Evolutionary conservation across 2,888 invertebrate species (phyloP).

Genomic region (Cheilosia impressa): DNA sequence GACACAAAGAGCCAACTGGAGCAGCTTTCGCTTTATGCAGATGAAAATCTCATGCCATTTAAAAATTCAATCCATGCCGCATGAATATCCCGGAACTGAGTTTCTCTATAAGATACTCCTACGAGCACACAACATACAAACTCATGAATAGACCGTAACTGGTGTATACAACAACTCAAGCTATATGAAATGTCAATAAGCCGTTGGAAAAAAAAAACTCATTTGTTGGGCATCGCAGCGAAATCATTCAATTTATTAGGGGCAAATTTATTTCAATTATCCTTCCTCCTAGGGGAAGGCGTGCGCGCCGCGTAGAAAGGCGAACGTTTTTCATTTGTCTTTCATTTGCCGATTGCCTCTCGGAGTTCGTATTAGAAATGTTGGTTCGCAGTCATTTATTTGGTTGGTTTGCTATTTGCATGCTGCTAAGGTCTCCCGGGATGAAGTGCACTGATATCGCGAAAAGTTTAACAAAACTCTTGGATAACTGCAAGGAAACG

Average conservation of each 20-base stretch:
- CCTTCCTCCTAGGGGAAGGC: constrained; percentile 22
- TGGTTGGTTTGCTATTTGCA: constrained; percentile 29
- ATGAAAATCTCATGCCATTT: constrained; percentile 59
- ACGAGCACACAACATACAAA: constrained; percentile 33
- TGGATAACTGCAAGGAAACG: constrained; percentile 56
- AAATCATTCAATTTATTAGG: constrained; percentile 64
- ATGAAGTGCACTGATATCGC: constrained; percentile 59
- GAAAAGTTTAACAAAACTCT: constrained; percentile 62
- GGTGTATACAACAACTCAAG: not conserved
- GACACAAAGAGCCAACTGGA: constrained; percentile 46
- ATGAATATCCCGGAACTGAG: constrained; percentile 48
- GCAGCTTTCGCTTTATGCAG: constrained; percentile 21
- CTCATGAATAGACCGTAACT: constrained; percentile 15
- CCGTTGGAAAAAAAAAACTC: constrained; percentile 18
- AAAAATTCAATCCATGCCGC: constrained; percentile 58
- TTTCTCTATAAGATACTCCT: constrained; percentile 26
- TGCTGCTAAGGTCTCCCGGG: constrained; percentile 28
- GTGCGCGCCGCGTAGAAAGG: constrained; percentile 33
- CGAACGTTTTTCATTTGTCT: constrained; percentile 45
- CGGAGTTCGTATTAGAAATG: constrained; percentile 29
- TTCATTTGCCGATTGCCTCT: constrained; percentile 45
- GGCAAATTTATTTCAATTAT: constrained; percentile 71
- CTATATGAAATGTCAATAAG: not conserved
- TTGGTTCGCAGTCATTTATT: constrained; percentile 9
- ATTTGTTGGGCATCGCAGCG: constrained; percentile 36